These are phyloP conservation scores for Dynastes grantii DNA, from an alignment of 2,888 invertebrate genomes.

Conservation along the genomic window DNA sequence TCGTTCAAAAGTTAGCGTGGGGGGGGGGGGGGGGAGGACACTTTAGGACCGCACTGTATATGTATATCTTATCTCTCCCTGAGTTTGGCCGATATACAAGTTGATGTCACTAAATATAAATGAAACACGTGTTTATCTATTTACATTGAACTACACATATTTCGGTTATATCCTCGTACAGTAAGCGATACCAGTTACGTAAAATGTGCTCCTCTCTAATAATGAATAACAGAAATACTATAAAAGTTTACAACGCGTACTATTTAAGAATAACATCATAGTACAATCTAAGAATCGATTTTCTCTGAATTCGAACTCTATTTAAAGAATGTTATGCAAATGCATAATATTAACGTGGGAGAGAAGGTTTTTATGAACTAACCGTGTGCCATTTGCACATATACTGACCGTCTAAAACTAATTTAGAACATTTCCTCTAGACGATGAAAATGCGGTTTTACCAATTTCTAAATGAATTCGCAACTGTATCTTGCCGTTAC, in stretches of 20 bases:
- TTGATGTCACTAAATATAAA: too few relatives aligned
- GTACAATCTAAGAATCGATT: not conserved
- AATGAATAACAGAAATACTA: not conserved
- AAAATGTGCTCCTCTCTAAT: too few relatives aligned
- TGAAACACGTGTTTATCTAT: too few relatives aligned
- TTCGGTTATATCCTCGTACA: too few relatives aligned
- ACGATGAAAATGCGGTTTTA: not conserved
- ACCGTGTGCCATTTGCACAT: constrained; percentile 8
- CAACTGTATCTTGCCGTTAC: not conserved
- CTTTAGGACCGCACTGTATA: too few relatives aligned
- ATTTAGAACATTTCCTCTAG: constrained; percentile 22
- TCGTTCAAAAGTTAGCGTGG: too few relatives aligned
- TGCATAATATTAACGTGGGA: constrained; percentile 7
- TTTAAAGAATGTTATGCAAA: constrained; percentile 27
- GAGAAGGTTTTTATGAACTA: constrained; percentile 4
- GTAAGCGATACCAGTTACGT: too few relatives aligned
- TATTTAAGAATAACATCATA: too few relatives aligned
- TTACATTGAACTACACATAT: too few relatives aligned
- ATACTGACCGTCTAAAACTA: not conserved
- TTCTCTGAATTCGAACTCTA: not conserved
- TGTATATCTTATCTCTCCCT: too few relatives aligned
- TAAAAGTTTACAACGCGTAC: not conserved
- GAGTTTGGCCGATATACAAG: too few relatives aligned
- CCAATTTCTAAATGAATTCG: constrained; percentile 1
- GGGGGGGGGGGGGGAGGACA: too few relatives aligned